Evolutionary conservation across 2,113 vertebrate genomes (phyloP).

Genomic region (Columba janthina): DNA sequence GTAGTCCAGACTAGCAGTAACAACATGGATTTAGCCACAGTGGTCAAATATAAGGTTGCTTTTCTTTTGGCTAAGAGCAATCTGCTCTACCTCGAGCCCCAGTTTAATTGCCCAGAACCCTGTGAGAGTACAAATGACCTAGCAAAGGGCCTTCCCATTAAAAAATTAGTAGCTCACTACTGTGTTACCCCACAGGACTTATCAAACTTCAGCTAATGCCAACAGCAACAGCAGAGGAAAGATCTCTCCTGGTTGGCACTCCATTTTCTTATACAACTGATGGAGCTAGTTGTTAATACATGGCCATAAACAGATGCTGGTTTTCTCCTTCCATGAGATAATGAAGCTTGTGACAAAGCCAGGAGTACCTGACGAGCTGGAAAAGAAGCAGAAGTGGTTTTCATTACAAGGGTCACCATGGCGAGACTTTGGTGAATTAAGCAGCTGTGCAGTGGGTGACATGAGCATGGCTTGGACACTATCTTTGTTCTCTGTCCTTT

Average conservation of each 20-base stretch:
- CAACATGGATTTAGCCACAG: background rate
- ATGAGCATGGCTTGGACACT: accelerated
- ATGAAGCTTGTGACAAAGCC: background rate
- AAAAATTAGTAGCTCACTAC: background rate
- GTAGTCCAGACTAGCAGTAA: background rate
- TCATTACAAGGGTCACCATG: background rate
- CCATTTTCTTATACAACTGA: background rate
- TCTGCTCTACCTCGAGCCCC: background rate
- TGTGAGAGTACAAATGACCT: background rate
- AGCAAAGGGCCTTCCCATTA: background rate
- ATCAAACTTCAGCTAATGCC: background rate
- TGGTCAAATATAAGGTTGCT: background rate
- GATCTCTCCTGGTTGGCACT: background rate
- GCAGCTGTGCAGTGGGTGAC: background rate
- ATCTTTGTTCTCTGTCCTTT: background rate
- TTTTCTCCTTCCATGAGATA: background rate
- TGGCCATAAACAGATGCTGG: background rate
- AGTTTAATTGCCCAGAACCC: background rate
- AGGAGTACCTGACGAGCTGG: background rate
- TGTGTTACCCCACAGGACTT: background rate
- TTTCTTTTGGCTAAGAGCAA: background rate
- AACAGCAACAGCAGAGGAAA: background rate
- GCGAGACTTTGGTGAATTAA: background rate
- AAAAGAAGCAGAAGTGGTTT: background rate
- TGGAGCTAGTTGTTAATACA: background rate